Evolutionary conservation across 2,888 invertebrate species (phyloP).

Genomic region (Thymelicus lineola): DNA sequence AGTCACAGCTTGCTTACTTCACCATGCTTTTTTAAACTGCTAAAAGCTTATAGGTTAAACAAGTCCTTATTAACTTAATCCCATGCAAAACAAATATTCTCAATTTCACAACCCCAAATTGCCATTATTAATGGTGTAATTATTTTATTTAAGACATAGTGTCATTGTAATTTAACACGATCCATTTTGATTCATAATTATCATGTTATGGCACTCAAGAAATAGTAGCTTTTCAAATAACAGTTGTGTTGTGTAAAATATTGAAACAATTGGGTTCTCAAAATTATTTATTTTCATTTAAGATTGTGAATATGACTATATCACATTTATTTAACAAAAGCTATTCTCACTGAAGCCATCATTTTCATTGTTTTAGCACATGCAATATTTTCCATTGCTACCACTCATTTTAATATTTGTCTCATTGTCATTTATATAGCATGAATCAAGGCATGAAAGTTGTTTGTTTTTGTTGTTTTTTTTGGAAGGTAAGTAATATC

Average conservation of each 20-base stretch:
- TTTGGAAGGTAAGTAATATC: neutral
- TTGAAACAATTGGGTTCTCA: no score
- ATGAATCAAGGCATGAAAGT: conserved; percentile 31
- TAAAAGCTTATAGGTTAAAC: conserved; percentile 16
- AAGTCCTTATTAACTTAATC: no score
- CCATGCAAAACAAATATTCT: no score
- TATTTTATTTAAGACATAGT: no score
- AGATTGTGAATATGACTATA: no score
- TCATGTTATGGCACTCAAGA: no score
- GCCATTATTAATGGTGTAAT: no score
- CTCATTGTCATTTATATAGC: conserved; percentile 17
- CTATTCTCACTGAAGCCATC: neutral
- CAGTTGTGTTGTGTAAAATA: no score
- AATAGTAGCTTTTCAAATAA: neutral
- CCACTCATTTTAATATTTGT: neutral
- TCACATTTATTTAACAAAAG: no score
- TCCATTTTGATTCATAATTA: no score
- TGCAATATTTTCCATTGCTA: neutral
- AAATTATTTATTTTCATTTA: neutral
- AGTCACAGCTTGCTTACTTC: conserved; percentile 16
- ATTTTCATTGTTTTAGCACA: neutral
- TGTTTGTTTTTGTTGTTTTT: conserved; percentile 11
- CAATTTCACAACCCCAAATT: no score
- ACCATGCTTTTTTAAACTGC: conserved; percentile 24
- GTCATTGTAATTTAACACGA: no score